Conservation (phyloP, 2,797 vertebrate genomes). For the Denticeps clupeoides region DNA sequence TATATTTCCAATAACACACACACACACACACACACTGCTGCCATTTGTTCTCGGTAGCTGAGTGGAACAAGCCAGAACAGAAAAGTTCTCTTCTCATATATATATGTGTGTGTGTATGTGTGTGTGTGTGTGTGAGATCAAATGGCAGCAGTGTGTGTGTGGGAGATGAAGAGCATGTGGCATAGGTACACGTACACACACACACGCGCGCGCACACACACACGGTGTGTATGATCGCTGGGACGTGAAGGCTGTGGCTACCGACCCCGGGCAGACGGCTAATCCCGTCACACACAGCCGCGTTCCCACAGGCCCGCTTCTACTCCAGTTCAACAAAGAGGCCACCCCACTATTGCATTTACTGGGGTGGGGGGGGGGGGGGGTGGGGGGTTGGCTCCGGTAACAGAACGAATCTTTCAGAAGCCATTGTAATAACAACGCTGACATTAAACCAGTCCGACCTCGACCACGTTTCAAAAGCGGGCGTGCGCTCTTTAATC, state of each 20-base stretch:
- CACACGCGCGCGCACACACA: no score
- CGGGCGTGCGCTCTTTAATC: constrained; percentile 9
- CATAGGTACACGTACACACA: constrained; percentile 34
- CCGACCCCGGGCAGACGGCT: neutral
- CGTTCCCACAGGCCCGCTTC: neutral
- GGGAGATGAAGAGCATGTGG: constrained; percentile 27
- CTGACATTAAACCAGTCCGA: constrained; percentile 9
- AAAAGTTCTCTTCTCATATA: no score
- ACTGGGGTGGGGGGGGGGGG: no score
- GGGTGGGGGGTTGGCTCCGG: no score
- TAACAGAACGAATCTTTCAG: constrained; percentile 2
- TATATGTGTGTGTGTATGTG: constrained; percentile 20
- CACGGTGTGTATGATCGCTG: constrained; percentile 42
- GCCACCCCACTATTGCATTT: no score
- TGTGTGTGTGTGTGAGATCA: constrained; percentile 31
- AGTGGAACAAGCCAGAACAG: no score
- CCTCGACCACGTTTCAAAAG: constrained; percentile 13
- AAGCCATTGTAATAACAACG: constrained; percentile 6
- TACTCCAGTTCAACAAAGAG: no score
- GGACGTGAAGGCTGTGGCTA: constrained; percentile 34
- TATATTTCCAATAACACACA: no score
- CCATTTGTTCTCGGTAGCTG: no score
- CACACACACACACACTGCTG: no score
- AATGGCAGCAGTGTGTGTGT: constrained; percentile 35
- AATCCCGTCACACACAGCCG: neutral